A percentile compares a stretch with the other conserved stretches of the same genome.
These are phyloP conservation scores for Anoncus sp. DNA, from an alignment of 2,888 invertebrate genomes.

Conservation along the genomic window DNA sequence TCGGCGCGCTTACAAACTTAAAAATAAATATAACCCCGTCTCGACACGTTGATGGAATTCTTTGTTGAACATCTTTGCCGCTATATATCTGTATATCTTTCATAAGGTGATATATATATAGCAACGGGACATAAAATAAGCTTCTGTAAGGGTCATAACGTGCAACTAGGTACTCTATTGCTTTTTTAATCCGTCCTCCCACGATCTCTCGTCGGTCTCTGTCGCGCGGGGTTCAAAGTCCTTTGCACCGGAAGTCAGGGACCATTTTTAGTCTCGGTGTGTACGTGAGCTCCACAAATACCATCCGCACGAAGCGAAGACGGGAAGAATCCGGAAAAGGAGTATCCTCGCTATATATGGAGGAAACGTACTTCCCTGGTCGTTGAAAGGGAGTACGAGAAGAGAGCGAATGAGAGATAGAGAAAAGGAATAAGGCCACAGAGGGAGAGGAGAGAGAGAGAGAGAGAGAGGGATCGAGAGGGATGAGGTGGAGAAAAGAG, in stretches of 20 bases:
- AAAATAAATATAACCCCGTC: constrained; percentile 50
- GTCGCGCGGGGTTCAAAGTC: constrained; percentile 46
- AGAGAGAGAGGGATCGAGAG: constrained; percentile 1
- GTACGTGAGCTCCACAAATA: neutral
- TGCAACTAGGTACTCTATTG: constrained; percentile 50
- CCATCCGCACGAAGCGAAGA: neutral
- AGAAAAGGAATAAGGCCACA: constrained; percentile 7
- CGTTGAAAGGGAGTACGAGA: constrained; percentile 3
- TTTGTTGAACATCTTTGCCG: constrained; percentile 2
- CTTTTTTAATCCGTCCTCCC: constrained; percentile 60
- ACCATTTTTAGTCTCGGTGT: constrained; percentile 21
- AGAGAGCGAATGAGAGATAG: constrained; percentile 29
- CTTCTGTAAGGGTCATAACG: constrained; percentile 48
- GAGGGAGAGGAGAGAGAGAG: constrained; percentile 4
- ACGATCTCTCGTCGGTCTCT: constrained; percentile 8
- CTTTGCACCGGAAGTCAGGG: constrained; percentile 46
- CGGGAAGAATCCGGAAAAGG: constrained; percentile 48
- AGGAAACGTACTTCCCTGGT: constrained; percentile 47
- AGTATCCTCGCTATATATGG: constrained; percentile 36
- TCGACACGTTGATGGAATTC: constrained; percentile 47
- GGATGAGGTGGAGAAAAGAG: constrained; percentile 5
- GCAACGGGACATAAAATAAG: constrained; percentile 41
- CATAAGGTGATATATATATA: constrained; percentile 1
- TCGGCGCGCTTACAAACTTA: constrained; percentile 18
- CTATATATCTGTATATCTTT: constrained; percentile 16